phyloP scores from a whole-genome alignment of 92 coral and sea anemone genomes.

The Paragorgia papillata region DNA sequence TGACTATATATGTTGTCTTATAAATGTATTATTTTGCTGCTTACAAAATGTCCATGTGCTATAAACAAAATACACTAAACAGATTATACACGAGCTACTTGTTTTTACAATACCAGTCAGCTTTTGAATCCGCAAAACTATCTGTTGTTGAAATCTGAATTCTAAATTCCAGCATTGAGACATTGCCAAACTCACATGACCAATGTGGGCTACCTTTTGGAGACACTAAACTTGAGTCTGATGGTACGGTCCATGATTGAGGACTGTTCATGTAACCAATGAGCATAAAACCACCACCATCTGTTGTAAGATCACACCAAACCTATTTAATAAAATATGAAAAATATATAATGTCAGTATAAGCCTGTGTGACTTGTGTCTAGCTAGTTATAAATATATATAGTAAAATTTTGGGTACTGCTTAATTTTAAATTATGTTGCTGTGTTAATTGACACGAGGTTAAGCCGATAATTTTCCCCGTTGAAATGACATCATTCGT shows the following conservation, averaged over 20 bases:
- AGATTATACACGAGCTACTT: not conserved
- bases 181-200: conserved; percentile 29
- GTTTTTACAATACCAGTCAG: conserved; percentile 38
- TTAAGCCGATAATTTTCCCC: no score
- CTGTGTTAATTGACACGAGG: no score
- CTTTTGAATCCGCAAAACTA: not conserved
- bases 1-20: no score
- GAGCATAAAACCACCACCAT: conserved; percentile 36
- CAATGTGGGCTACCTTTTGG: conserved; percentile 22
- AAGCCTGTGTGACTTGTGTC: no score
- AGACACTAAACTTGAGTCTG: not conserved
- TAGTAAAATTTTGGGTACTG: no score
- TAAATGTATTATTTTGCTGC: no score
- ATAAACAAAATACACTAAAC: no score
- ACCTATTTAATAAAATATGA: not conserved
- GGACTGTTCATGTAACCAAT: conserved; percentile 24
- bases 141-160: conserved; percentile 11
- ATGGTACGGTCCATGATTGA: conserved; percentile 19
- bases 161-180: conserved; percentile 19
- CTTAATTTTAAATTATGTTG: no score
- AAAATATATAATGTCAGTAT: no score
- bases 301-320: conserved; percentile 26
- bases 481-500: no score
- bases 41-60: no score
- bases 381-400: no score